These are phyloP conservation scores for Arctia plantaginis DNA, from an alignment of 2,888 invertebrate genomes.

Conservation along the genomic window DNA sequence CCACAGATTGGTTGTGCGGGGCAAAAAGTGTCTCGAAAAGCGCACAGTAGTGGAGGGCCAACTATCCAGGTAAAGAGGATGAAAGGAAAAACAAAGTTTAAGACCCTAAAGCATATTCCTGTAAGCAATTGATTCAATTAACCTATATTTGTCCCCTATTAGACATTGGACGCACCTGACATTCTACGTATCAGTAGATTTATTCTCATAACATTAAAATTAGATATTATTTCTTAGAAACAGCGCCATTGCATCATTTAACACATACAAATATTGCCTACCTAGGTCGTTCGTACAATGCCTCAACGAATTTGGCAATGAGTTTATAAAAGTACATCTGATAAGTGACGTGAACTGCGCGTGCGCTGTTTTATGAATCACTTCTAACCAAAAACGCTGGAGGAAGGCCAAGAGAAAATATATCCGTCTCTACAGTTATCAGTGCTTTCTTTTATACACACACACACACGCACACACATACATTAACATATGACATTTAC, in stretches of 20 bases:
- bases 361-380: slow-evolving; percentile 34
- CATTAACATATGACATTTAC: slow-evolving; percentile 4
- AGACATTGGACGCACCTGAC: not conserved
- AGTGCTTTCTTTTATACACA: slow-evolving; percentile 32
- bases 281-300: slow-evolving; percentile 24
- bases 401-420: slow-evolving; percentile 45
- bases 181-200: not conserved
- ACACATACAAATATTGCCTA: slow-evolving; percentile 5
- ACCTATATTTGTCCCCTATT: not conserved
- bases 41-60: no score
- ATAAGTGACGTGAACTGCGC: slow-evolving; percentile 30
- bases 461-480: no score
- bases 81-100: not conserved
- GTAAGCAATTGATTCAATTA: not conserved
- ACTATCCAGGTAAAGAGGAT: no score
- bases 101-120: not conserved
- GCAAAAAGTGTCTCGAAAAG: no score
- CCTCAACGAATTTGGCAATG: slow-evolving; percentile 52
- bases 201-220: not conserved
- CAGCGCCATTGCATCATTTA: slow-evolving; percentile 24
- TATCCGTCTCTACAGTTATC: slow-evolving; percentile 27
- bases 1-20: no score
- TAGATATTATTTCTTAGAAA: slow-evolving; percentile 15
- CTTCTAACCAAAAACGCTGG: slow-evolving; percentile 28
- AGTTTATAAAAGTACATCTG: slow-evolving; percentile 37